Percentiles rank a stretch among this genome's conserved stretches.
phyloP scores from a whole-genome alignment of 2,797 vertebrate species.

The Malurus leucopterus region DNA sequence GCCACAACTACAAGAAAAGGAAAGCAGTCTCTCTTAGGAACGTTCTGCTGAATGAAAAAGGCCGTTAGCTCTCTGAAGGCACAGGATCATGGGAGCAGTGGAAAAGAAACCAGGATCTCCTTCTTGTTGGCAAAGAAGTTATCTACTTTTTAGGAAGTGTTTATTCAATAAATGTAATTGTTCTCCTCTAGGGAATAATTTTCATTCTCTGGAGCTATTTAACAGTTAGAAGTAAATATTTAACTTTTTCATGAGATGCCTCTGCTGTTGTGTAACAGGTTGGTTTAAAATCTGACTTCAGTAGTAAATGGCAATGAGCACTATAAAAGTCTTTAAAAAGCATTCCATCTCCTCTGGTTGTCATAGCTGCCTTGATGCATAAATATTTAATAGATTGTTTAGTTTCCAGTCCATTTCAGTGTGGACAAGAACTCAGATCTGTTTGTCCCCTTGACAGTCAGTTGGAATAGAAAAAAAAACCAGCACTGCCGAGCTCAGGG shows the following conservation, averaged over 20 bases:
- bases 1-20: neutral
- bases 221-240: constrained; percentile 10
- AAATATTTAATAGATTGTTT: constrained; percentile 31
- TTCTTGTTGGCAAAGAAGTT: neutral
- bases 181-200: neutral
- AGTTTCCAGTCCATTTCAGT: neutral
- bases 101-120: neutral
- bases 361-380: neutral
- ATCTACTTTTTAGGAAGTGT: neutral
- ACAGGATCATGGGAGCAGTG: neutral
- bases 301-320: neutral
- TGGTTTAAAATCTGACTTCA: neutral
- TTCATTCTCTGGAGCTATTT: neutral
- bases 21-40: neutral
- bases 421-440: neutral
- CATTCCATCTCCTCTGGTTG: neutral
- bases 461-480: neutral
- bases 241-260: neutral
- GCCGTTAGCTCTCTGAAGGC: neutral
- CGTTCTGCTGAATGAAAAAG: neutral
- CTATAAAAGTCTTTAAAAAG: neutral
- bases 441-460: neutral
- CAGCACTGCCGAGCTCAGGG: neutral
- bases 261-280: neutral
- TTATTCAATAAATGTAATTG: neutral